These are phyloP conservation scores for Rhabdomys dilectus DNA, from an alignment of 2,113 vertebrate species.

Conservation along the genomic window DNA sequence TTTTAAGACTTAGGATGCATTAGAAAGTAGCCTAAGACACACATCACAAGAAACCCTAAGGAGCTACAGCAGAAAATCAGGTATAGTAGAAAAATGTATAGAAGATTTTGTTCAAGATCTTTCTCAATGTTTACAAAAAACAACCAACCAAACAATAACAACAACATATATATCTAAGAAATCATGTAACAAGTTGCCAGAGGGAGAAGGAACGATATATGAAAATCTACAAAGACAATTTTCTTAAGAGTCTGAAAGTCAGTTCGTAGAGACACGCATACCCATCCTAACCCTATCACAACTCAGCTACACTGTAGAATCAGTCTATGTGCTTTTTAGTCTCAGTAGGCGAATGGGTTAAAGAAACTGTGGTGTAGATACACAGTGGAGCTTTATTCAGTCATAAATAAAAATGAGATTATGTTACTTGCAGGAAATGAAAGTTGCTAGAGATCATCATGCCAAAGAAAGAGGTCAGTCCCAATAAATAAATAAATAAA, in stretches of 20 bases:
- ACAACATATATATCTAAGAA: not conserved
- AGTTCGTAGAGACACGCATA: not conserved
- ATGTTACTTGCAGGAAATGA: not conserved
- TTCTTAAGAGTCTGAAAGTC: not conserved
- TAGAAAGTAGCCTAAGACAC: not conserved
- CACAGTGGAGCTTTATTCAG: not conserved
- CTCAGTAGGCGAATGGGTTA: not conserved
- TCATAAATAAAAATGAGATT: not conserved
- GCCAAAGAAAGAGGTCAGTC: not conserved
- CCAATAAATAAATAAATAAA: not conserved
- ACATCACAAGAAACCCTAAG: not conserved
- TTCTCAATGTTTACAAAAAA: not conserved
- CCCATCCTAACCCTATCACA: too few relatives aligned
- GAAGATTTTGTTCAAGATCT: not conserved
- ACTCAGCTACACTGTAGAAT: not conserved
- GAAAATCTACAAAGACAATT: not conserved
- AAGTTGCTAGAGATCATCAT: not conserved
- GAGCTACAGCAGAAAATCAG: not conserved
- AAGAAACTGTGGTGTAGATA: not conserved
- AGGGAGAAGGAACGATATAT: not conserved
- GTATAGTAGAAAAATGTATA: not conserved
- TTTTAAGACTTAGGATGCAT: not conserved
- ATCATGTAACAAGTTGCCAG: not conserved
- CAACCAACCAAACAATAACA: not conserved
- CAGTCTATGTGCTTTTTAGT: not conserved